phyloP scores from a whole-genome alignment of 2,797 vertebrate genomes.

The Pseudochaenichthys georgianus region DNA sequence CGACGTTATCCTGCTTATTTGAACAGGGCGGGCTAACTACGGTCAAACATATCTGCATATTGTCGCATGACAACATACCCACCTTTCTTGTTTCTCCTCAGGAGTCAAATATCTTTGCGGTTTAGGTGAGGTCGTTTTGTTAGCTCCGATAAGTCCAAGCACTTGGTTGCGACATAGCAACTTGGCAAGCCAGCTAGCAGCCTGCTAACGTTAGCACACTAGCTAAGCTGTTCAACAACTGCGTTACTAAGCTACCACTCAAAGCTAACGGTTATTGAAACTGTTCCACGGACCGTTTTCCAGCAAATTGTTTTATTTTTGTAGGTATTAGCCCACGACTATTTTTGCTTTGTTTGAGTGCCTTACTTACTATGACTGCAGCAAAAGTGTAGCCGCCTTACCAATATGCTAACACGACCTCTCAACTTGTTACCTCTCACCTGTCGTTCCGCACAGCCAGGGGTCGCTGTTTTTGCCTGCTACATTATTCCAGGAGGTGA shows the following conservation, averaged over 20 bases:
- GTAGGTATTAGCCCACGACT: background rate
- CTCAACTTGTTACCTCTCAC: constrained; percentile 72
- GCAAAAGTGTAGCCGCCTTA: constrained; percentile 32
- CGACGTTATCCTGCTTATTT: background rate
- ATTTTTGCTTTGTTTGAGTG: background rate
- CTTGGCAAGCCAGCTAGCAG: constrained; percentile 44
- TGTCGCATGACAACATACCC: constrained; percentile 26
- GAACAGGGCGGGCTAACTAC: background rate
- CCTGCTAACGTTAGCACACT: constrained; percentile 43
- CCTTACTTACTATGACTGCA: background rate
- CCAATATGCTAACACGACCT: constrained; percentile 58
- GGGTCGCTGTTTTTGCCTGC: constrained; percentile 65
- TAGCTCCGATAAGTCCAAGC: constrained; percentile 58
- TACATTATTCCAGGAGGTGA: background rate
- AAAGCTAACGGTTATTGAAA: background rate
- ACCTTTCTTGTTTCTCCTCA: constrained; percentile 57
- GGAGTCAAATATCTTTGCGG: constrained; percentile 20
- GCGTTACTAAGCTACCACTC: background rate
- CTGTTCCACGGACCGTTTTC: background rate
- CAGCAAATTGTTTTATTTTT: background rate
- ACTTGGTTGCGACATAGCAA: constrained; percentile 72
- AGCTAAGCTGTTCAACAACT: background rate
- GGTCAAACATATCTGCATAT: accelerated
- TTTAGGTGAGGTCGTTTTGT: constrained; percentile 33
- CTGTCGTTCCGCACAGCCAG: constrained; percentile 32